Evolutionary conservation across 2,888 invertebrate species (phyloP), one percentile per base, ranked within the genome.

Genomic region (Brachylomia viminalis): DNA sequence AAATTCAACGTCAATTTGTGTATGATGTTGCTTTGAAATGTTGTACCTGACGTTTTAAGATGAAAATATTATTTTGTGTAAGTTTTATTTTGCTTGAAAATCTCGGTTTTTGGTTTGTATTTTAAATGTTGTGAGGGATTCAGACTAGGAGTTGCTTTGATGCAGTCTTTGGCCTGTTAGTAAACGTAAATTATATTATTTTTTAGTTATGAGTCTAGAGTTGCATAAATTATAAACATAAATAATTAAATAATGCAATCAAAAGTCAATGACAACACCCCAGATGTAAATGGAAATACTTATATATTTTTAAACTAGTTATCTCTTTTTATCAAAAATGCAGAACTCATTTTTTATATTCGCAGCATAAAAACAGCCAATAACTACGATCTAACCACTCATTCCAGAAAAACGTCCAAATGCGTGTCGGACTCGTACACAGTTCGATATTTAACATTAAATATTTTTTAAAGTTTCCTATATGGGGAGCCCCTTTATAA

Each of bases 1-100:
- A 86, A 88, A 86, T 84, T 82, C 88, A 79, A 61, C 87, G 79
- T 79, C 85, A 87, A 86, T 88, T 86, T 88, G 79, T 79, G 27
- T 77, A 67, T 79, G 81, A 84, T 75, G 77, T 58, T 62, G 85
- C 76, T 87, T 81, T 81, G 73, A 79, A 88, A 87, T 81, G 72
- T 83, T 86, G 83, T 58, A 52, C 47, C 69, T 77, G 77, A 79
- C 75, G 27, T 78, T 84, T 88, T 78, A 74, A 66, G 74, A 75
- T 62, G 79, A 69, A 76, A 86, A 84, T 80, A 72, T 67, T 77
- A 80, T 87, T 81, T 86, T 27, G 59, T 65, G 13, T 27, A 10
- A 59, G 65, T 82, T 77, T 77, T 74, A 83, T 86, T 83, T 78
- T 42, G 71, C n/a, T 38, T 58, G 8, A 59, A 49, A 70, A 78